Conservation (phyloP, 2,113 vertebrate genomes). For the Syngnathus scovelli region DNA sequence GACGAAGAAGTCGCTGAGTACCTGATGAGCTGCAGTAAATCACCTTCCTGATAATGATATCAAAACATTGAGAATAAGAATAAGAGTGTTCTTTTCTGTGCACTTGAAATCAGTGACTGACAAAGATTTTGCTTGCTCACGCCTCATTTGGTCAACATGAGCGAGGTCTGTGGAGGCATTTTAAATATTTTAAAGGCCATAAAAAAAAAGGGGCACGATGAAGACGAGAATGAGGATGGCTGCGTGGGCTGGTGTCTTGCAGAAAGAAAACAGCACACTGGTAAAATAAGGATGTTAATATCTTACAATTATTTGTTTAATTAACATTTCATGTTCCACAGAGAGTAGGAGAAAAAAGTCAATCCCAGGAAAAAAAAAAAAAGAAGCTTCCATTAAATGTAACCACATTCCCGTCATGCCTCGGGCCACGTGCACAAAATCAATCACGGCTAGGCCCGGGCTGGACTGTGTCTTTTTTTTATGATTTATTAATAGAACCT, state of each 20-base stretch:
- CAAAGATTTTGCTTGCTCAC: slow-evolving; percentile 45
- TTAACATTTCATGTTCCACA: background rate
- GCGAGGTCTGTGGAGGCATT: slow-evolving; percentile 44
- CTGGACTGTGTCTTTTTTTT: background rate
- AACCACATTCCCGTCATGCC: slow-evolving; percentile 5
- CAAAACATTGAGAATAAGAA: background rate
- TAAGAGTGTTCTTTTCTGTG: slow-evolving; percentile 21
- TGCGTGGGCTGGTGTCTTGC: background rate
- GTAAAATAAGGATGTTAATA: background rate
- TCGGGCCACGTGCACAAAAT: slow-evolving; percentile 8
- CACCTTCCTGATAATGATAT: background rate
- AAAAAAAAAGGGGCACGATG: slow-evolving; percentile 39
- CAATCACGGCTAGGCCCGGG: background rate
- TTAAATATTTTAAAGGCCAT: slow-evolving; percentile 69
- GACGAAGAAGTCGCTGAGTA: slow-evolving; percentile 8
- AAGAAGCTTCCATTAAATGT: slow-evolving; percentile 4
- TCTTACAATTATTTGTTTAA: background rate
- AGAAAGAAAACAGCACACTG: background rate
- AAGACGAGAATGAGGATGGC: slow-evolving; percentile 13
- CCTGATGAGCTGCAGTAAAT: background rate
- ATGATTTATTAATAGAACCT: background rate
- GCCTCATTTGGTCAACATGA: slow-evolving; percentile 52
- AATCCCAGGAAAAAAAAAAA: slow-evolving; percentile 1
- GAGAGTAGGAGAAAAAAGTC: background rate
- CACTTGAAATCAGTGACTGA: slow-evolving; percentile 68